Evolutionary conservation across 2,888 invertebrate species (phyloP), one percentile per base, ranked within the genome.

Genomic region (Scaptomyza flava): DNA sequence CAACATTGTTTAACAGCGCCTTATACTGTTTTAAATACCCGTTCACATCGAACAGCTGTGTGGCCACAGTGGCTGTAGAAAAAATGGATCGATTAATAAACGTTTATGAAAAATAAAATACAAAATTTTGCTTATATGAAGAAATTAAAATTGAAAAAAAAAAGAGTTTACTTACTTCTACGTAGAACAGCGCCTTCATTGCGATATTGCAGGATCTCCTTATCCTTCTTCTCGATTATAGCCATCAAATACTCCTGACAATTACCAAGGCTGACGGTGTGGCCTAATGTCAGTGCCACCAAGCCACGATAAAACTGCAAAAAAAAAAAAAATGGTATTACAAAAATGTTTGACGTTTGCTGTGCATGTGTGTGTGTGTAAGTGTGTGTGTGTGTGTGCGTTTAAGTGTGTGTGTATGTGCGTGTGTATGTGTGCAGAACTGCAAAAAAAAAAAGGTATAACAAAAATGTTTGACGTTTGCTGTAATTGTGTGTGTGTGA

Each of bases 191-290:
- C 82, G 6, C 91, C 91, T 51, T 92, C 91, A 1, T 43, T 52
- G 48, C 82, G 88, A 53, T 89, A 92, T 52, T 92, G 90, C 2
- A 77, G 69, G 2, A 92, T 73, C 71, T 92, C 92, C 0, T 68
- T 45, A 51, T 92, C 92, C 54, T 92, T 92, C 48, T 89, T 87
- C 1, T 65, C 68, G 8, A 91, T 54, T 6, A 79, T 67, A 0
- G 85, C 75, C 2, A 83, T 68, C 27, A 91, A 60, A 17, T 79
- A 68, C 1, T 68, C 38, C 8, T 41, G 38, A 7, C 8, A 17
- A 8, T 41, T 41, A 8, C 38, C 38, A 8, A 41, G 38, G 11
- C 38, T 41, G 17, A 41, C 38, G 6, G 14, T 17, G 38, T 41
- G 38, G 2, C 17, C 17, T 0, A 41, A 1, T 3, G 14, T 8